Evolutionary conservation across 2,797 vertebrate genomes (phyloP).

Genomic region (Hydrophis major): DNA sequence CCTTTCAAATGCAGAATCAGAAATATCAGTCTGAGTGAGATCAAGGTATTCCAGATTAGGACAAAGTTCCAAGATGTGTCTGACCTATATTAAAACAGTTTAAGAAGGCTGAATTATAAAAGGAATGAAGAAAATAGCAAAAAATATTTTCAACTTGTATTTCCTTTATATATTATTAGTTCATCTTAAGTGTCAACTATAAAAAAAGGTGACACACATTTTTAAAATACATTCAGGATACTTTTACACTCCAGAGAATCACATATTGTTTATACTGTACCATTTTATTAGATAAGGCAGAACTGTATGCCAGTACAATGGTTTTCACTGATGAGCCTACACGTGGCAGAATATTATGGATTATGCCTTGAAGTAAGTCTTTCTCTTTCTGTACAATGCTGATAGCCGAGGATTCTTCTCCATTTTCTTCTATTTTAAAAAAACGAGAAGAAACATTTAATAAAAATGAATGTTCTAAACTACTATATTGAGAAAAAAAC

Average conservation of each 20-base stretch:
- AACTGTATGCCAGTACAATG: conserved; percentile 91
- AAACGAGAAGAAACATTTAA: conserved; percentile 31
- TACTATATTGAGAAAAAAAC: background rate
- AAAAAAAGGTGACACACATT: background rate
- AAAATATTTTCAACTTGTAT: background rate
- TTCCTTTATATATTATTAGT: background rate
- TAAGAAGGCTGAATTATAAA: background rate
- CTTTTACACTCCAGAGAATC: background rate
- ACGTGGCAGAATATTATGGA: conserved; percentile 88
- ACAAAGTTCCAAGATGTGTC: conserved; percentile 91
- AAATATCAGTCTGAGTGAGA: conserved; percentile 92
- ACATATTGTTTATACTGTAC: conserved; percentile 66
- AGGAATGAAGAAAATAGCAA: background rate
- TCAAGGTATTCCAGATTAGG: conserved; percentile 91
- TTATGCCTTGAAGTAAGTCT: conserved; percentile 86
- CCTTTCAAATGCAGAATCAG: conserved; percentile 95
- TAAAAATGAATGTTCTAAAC: background rate
- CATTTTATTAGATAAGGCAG: conserved; percentile 94
- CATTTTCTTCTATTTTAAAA: conserved; percentile 80
- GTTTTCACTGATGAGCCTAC: conserved; percentile 90
- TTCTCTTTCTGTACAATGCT: conserved; percentile 88
- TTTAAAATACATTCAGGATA: background rate
- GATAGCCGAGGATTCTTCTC: conserved; percentile 79
- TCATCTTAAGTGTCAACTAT: background rate
- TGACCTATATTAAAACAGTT: conserved; percentile 75